Evolutionary conservation across 2,888 invertebrate species (phyloP), one percentile per base, ranked within the genome.

Genomic region (Pristionchus exspectatus): DNA sequence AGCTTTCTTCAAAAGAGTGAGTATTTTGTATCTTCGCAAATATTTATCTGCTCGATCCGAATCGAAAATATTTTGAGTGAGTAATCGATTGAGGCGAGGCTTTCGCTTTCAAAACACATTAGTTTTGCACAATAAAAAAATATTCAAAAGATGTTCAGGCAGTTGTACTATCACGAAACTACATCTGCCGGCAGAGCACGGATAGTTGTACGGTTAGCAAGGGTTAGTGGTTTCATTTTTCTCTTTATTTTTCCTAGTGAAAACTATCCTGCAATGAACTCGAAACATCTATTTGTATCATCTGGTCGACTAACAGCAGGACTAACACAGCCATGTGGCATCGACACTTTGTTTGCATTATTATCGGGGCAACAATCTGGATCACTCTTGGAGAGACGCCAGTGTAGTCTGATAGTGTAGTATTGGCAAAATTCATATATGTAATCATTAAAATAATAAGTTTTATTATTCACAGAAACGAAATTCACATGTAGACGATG

Each of bases 151-250:
- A 21, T 21, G 9, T 84, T 21, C 30, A 85, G 84, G 56, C 84
- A 24, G 84, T 85, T 21, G 27, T 59, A 0, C 24, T 85, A 16
- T 18, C 7, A 4, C 16, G 59, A 24, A 59, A 85, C 14, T 85
- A 85, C 84, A 85, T 59, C 10, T 85, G 84, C 21, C 27, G 84
- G 0, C 84, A 85, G 59, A 85, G 59, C 59, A 85, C 56, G 1
- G 33, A 59, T 21, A 59, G 33, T 7, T 85, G 84, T n/a, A 33
- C 9, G 5, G 59, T 85, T 24, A 81, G 50, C 81, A 81, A 44
- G 54, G 81, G 81, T 54, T 2, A 33, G 18, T 2, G 18, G 14
- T 72, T 72, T 72, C 33, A 50, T 1, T 7, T 10, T 5, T 14
- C 30, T 69, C 66, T 30, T 14, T n/a, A 69, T 69, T 69, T 69